Percentiles rank a stretch among this genome's conserved stretches.
These are phyloP conservation scores for Ischnus inquisitorius DNA, from an alignment of 2,888 invertebrate species.

Conservation along the genomic window DNA sequence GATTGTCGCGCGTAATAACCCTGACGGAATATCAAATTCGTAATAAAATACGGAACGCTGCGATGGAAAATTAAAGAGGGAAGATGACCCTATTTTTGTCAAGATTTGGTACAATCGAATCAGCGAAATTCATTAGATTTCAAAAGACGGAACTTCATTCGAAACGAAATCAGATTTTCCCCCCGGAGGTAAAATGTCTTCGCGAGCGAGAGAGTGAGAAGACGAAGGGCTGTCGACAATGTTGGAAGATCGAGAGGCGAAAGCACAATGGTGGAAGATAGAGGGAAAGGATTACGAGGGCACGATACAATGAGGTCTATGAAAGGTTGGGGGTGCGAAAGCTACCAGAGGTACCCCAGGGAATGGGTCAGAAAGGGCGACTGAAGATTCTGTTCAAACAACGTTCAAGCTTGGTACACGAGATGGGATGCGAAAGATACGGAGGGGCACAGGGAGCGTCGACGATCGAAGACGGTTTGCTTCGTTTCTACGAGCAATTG, in stretches of 20 bases:
- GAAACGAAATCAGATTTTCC: background rate
- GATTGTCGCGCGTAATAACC: background rate
- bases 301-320: conserved; percentile 6
- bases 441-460: conserved; percentile 4
- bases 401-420: background rate
- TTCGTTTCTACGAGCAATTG: background rate
- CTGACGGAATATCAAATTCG: background rate
- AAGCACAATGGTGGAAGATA: conserved; percentile 14
- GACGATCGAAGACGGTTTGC: background rate
- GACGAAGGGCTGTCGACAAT: background rate
- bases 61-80: background rate
- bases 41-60: background rate
- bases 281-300: conserved; percentile 17
- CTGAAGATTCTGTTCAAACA: conserved; percentile 8
- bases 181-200: background rate
- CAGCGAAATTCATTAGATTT: background rate
- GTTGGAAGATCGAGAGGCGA: background rate
- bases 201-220: background rate
- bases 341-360: background rate
- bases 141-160: background rate
- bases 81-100: background rate
- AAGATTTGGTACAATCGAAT: background rate
- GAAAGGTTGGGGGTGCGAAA: conserved; percentile 13
- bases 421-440: background rate
- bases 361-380: background rate